Base-by-base conservation (phyloP, 2,888 invertebrate genomes). In the Luffia ferchaultella region DNA sequence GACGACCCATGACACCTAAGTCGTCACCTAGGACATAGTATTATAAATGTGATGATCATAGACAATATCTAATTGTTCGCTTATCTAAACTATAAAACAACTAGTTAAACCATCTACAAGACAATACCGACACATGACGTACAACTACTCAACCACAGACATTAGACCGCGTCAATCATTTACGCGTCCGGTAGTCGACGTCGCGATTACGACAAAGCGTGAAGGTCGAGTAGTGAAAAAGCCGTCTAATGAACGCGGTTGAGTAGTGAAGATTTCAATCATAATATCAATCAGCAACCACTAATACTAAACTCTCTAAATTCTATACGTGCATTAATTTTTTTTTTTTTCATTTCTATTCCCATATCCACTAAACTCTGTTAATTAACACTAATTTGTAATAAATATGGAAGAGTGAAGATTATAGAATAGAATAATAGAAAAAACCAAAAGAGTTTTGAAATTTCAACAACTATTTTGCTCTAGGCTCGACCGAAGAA, bases 321-420 rank as follows among this genome's bases (percentile, higher is more conserved):
- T 30, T 30, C 30, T 30, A 30, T 3, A 7, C 30, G 30, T 30
- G 30, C 30, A 30, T 12, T n/a, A n/a, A n/a, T 12, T 12, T 3
- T 30, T 12, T 30, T 12, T 30, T 3, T 12, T 7, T 7, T 30
- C 12, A 30, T 30, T 30, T 3, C 12, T 12, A 7, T 30, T 30
- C 30, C 30, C 5, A 7, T 30, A 30, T 7, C 30, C 30, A 56
- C 69, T 71, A 70, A 65, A 64, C 74, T 73, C 66, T n/a, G n/a
- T n/a, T n/a, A n/a, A n/a, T n/a, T n/a, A n/a, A n/a, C n/a, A n/a
- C n/a, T n/a, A n/a, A n/a, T n/a, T n/a, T n/a, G n/a, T n/a, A n/a
- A n/a, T n/a, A 79, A 80, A 82, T 63, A 83, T 83, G 83, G 83
- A 83, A 83, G 83, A 83, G 83, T 83, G 82, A 82, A 82, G 73